These are phyloP conservation scores for Ridgeia piscesae DNA, from an alignment of 1,140 invertebrate species.

Conservation along the genomic window DNA sequence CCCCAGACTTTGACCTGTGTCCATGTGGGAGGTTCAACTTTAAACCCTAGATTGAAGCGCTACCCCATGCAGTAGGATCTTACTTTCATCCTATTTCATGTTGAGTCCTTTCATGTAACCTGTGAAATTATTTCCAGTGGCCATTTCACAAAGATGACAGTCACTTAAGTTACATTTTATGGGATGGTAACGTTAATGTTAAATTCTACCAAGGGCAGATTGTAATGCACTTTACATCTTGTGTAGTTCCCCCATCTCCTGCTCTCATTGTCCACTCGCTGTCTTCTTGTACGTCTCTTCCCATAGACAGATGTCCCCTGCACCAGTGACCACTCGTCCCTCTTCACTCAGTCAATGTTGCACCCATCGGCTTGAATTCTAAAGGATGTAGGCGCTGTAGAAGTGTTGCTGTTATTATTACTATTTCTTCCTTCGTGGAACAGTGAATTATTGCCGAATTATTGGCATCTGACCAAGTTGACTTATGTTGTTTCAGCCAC, in stretches of 20 bases:
- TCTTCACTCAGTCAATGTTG: too few relatives aligned
- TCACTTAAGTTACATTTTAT: background rate
- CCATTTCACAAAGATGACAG: background rate
- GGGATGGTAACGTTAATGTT: too few relatives aligned
- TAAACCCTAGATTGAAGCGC: slow-evolving; percentile 45
- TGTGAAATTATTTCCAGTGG: background rate
- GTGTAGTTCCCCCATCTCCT: too few relatives aligned
- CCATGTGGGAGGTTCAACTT: slow-evolving; percentile 39
- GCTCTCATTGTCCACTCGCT: too few relatives aligned
- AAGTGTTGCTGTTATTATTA: too few relatives aligned
- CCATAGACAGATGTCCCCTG: too few relatives aligned
- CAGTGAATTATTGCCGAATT: background rate
- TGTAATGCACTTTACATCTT: too few relatives aligned
- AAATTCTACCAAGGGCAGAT: too few relatives aligned
- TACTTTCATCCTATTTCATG: slow-evolving; percentile 39
- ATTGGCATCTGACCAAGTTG: background rate
- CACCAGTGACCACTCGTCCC: too few relatives aligned
- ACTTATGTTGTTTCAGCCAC: slow-evolving; percentile 11
- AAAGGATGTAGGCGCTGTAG: too few relatives aligned
- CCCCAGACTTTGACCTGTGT: slow-evolving; percentile 52
- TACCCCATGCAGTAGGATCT: slow-evolving; percentile 38
- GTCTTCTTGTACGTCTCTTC: too few relatives aligned
- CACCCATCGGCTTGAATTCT: too few relatives aligned
- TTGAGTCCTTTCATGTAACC: background rate
- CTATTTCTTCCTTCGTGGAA: background rate